Base-by-base conservation (phyloP, 2,888 invertebrate genomes). In the Andrena minutula region DNA sequence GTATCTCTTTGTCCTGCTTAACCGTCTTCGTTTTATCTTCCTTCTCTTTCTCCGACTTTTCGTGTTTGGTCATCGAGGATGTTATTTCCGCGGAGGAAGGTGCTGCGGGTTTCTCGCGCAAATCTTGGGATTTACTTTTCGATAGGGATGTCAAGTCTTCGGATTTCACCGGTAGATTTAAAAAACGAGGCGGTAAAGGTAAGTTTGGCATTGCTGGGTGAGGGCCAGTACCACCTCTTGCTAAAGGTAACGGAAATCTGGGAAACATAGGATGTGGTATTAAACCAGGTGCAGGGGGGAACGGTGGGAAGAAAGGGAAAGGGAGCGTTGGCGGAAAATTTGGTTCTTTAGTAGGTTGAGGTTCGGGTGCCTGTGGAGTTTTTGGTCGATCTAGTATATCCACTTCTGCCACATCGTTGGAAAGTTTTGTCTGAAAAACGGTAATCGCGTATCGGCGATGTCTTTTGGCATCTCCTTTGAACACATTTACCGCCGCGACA, bases 181-280 rank as follows among this genome's bases (percentile, higher is more conserved):
- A 92, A 89, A 95, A 95, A 66, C 95, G 95, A 58, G 96, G 95
- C 73, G 96, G 95, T 76, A 94, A 79, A 7, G 95, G 94, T 93
- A 95, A 94, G 77, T 95, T 94, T 51, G 95, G 95, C 94, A 96
- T 95, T 89, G 95, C 95, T 2, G 96, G 95, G 75, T 95, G 95
- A 41, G 95, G 94, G 30, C 95, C 95, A 76, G 95, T 95, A 81
- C 95, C 95, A 47, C 92, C 92, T 75, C 94, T 94, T 91, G 91
- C 90, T 23, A 94, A 84, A 2, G 94, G 92, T 70, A 94, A 89
- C 1, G 94, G 94, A 84, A 95, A 94, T 69, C 94, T 91, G 6
- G 94, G 90, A 75, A 94, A 94, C 58, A 96, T 93, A 35, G 95
- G 95, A 89, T 95, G 95, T 4, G 96, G 96, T 90, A 96, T 96